phyloP scores from a whole-genome alignment of 2,888 invertebrate species.

The Standfussiana lucernea region DNA sequence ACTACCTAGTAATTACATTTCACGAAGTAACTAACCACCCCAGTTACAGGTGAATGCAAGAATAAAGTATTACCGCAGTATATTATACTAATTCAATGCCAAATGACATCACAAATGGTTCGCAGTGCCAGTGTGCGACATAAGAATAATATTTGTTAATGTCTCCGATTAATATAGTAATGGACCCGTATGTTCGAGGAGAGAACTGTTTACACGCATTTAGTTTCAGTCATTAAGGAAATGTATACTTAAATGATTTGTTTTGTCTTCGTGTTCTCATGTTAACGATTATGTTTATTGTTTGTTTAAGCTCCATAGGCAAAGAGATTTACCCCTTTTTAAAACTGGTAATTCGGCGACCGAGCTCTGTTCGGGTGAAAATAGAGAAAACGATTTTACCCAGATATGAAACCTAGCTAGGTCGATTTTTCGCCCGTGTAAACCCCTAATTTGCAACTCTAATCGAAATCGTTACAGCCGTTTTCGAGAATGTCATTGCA shows the following conservation, averaged over 20 bases:
- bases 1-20: background rate
- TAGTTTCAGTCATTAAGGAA: background rate
- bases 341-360: background rate
- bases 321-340: background rate
- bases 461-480: no score
- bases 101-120: constrained; percentile 58
- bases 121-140: constrained; percentile 50
- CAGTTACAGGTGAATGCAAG: constrained; percentile 11
- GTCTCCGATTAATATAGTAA: constrained; percentile 69
- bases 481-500: no score
- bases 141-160: constrained; percentile 69
- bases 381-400: background rate
- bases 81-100: constrained; percentile 32
- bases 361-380: background rate
- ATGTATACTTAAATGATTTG: background rate
- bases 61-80: constrained; percentile 20
- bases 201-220: constrained; percentile 25
- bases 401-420: background rate
- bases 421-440: no score
- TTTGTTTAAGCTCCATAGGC: background rate
- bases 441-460: no score
- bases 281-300: background rate
- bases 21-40: background rate
- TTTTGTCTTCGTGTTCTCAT: background rate
- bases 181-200: constrained; percentile 54